phyloP scores from a whole-genome alignment of 2,888 invertebrate genomes.

The Priocnemis perturbator region DNA sequence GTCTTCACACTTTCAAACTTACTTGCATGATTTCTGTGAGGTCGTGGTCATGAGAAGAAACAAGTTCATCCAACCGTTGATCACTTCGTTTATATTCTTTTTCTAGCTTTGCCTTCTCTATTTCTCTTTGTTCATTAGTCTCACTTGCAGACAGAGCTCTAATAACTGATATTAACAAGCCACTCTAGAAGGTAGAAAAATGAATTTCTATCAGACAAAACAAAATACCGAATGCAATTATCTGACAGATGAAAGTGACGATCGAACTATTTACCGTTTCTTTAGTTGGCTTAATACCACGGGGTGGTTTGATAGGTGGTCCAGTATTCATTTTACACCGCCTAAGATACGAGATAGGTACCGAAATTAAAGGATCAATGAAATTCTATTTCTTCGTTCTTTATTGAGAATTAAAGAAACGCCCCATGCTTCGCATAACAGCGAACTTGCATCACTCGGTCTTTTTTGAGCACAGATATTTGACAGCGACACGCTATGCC shows the following conservation, averaged over 20 bases:
- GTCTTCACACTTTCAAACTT: conserved; percentile 29
- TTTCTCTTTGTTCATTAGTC: conserved; percentile 93
- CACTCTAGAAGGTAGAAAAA: conserved; percentile 79
- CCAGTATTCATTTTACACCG: conserved; percentile 78
- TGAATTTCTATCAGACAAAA: not conserved
- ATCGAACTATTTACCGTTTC: conserved; percentile 82
- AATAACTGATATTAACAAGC: conserved; percentile 95
- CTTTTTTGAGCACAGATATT: too few relatives aligned
- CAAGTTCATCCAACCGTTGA: conserved; percentile 89
- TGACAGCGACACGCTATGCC: too few relatives aligned
- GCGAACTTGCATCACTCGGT: too few relatives aligned
- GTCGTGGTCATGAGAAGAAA: conserved; percentile 91
- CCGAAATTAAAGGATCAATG: too few relatives aligned
- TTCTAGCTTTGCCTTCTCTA: conserved; percentile 95
- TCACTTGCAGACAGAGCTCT: conserved; percentile 95
- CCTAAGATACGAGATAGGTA: not conserved
- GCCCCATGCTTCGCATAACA: too few relatives aligned
- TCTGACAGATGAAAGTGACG: not conserved
- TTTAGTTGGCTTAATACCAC: conserved; percentile 90
- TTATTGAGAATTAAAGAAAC: too few relatives aligned
- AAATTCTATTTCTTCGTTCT: too few relatives aligned
- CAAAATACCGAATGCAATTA: not conserved
- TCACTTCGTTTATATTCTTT: conserved; percentile 95
- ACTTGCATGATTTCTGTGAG: conserved; percentile 88
- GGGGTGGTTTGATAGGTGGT: conserved; percentile 89